Evolutionary conservation across 2,888 invertebrate genomes (phyloP).

Genomic region (Nymphalis polychloros): DNA sequence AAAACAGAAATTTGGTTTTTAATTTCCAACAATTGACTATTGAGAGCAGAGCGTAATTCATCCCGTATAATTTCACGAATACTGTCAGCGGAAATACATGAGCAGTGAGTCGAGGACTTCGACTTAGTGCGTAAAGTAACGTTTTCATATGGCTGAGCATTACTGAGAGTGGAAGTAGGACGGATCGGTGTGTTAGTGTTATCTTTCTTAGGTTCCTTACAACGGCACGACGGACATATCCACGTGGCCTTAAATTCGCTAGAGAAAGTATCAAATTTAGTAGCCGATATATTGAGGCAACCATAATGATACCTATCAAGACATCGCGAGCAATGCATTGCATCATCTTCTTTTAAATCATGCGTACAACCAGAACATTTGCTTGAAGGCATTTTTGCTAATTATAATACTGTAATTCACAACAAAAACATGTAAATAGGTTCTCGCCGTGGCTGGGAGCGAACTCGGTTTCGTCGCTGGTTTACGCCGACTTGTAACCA

Average conservation of each 20-base stretch:
- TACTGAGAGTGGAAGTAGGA: conserved; percentile 2
- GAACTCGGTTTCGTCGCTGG: neutral
- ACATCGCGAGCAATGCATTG: conserved; percentile 16
- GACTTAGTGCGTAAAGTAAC: conserved; percentile 22
- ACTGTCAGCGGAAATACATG: conserved; percentile 18
- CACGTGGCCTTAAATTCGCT: conserved; percentile 1
- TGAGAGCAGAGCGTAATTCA: conserved; percentile 18
- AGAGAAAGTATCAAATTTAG: conserved; percentile 11
- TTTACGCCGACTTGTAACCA: conserved; percentile 6
- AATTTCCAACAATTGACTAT: conserved; percentile 15
- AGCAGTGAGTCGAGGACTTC: conserved; percentile 10
- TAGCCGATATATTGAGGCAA: conserved; percentile 8
- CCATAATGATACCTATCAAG: conserved; percentile 13
- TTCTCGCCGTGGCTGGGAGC: conserved; percentile 8
- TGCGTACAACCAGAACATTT: conserved; percentile 12
- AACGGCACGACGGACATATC: conserved; percentile 26
- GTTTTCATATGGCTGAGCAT: conserved; percentile 12
- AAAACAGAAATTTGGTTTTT: conserved; percentile 18
- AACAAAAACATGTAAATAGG: conserved; percentile 5
- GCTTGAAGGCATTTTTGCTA: conserved; percentile 12
- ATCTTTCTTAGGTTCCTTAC: conserved; percentile 19
- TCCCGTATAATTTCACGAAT: conserved; percentile 24
- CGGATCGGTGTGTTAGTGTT: conserved; percentile 21
- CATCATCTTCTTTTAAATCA: conserved; percentile 1
- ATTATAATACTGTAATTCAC: conserved; percentile 1